Base-by-base conservation (phyloP, 2,888 invertebrate species). In the Drosophila barbarae region DNA sequence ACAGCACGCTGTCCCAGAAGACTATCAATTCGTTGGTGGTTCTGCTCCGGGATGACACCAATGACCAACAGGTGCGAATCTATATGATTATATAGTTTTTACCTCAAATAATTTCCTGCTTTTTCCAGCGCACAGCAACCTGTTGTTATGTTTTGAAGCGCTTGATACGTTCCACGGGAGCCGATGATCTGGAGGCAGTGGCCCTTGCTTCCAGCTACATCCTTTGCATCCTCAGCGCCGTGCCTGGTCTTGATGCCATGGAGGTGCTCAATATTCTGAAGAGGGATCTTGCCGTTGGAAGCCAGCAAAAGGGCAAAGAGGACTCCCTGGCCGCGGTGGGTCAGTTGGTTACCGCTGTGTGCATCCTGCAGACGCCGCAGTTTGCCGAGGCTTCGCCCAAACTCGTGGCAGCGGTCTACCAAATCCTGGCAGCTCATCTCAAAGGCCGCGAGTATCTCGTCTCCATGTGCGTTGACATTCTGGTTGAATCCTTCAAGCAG, bases 91-190 rank as follows among this genome's bases (percentile, higher is more conserved):
- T 3, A 13, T 8, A n/a, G 3, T 5, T 13, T 21, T 30, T 10
- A 8, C 5, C 5, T 0, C 13, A 18, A 10, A 7, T 30, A 30
- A 39, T 30, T 34, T 10, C 2, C 18, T 10, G 9, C 8, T 18
- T 41, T 10, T 1, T 5, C 56, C 56, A 84, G 81, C 75, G 53
- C 4, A 44, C 35, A 1, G 81, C 75, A 5, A 78, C 78, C 8
- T 64, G 63, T 12, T 55, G 59, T 1, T 79, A 79, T 44, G 57
- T 67, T 0, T 18, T 84, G 0, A 84, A 71, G 21, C 78, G 78
- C 9, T 36, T 79, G 18, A 44, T 79, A 0, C 84, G 78, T 32
- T 68, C 69, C 55, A 81, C 84, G 13, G 78, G 84, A 9, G 76
- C 82, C 15, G 73, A 79, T 54, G 65, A 79, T 41, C 46, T 39